Conservation (phyloP, 2,888 invertebrate species). For the Pelosia muscerda region DNA sequence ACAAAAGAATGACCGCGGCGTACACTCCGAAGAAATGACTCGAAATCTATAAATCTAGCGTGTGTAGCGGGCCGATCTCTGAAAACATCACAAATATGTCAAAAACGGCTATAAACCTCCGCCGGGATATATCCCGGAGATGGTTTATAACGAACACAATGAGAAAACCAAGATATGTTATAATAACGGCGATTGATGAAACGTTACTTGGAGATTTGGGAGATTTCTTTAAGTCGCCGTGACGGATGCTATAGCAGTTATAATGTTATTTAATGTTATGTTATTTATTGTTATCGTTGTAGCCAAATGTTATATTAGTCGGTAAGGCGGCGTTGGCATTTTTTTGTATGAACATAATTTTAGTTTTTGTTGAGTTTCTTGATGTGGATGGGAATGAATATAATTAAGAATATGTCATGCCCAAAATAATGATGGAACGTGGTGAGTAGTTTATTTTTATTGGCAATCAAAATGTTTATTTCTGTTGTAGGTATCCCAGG, state of each 20-base stretch:
- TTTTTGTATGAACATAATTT: slow-evolving; percentile 45
- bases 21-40: slow-evolving; percentile 62
- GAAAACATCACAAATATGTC: slow-evolving; percentile 85
- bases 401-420: slow-evolving; percentile 39
- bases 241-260: slow-evolving; percentile 49
- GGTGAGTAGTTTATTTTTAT: slow-evolving; percentile 19
- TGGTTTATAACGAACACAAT: slow-evolving; percentile 81
- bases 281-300: slow-evolving; percentile 25
- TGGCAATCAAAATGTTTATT: slow-evolving; percentile 23
- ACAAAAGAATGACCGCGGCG: slow-evolving; percentile 68
- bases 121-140: slow-evolving; percentile 69
- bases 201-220: slow-evolving; percentile 43
- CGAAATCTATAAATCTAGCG: slow-evolving; percentile 68
- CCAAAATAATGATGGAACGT: slow-evolving; percentile 13
- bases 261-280: slow-evolving; percentile 47
- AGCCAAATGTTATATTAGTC: slow-evolving; percentile 40
- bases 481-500: not conserved
- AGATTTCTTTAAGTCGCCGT: slow-evolving; percentile 45
- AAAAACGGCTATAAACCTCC: slow-evolving; percentile 79
- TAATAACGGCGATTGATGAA: slow-evolving; percentile 67
- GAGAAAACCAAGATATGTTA: slow-evolving; percentile 64
- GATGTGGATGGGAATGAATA: slow-evolving; percentile 41
- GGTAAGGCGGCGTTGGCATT: slow-evolving; percentile 39
- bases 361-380: slow-evolving; percentile 41
- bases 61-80: slow-evolving; percentile 62